Base-by-base conservation (phyloP, 2,797 vertebrate genomes). In the Cuculus canorus region DNA sequence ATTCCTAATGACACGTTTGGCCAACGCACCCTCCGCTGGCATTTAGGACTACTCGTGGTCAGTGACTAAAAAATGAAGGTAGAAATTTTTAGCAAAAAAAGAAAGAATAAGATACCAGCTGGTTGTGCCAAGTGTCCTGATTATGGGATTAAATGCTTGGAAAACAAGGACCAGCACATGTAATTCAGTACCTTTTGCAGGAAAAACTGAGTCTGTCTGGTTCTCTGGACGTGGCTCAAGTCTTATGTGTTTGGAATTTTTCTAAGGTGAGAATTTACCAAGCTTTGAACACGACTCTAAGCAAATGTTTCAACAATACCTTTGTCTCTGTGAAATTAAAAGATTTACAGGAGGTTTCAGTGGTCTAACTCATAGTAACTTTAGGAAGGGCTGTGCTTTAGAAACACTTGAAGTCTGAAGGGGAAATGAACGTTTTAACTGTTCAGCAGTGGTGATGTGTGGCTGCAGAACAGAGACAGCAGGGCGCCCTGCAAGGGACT, bases 391-490 rank as follows among this genome's bases (percentile, higher is more conserved):
- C 7, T 68, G 56, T 83, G n/a, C 37, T 83, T 79, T 56, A 43
- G 32, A 79, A 37, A 12, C 61, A 10, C 14, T 47, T 37, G 32
- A 45, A 53, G 18, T 50, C 32, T 48, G 56, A 37, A 50, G 17
- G 32, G 32, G 14, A 57, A 72, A 57, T 57, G 32, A 24, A 64
- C 65, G n/a, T 18, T 22, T 5, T 41, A 37, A 80, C 23, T 59
- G 23, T 10, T 57, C 12, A 52, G 10, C 18, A 37, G 52, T n/a
- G 27, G 32, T 0, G 0, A n/a, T 57, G 32, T 17, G 7, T 43
- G 53, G 25, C 21, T 33, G 43, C 60, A 64, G 60, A 48, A 41
- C 8, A 45, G 16, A 11, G 22, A 48, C 22, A 24, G 47, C 47
- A 48, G 47, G 47, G 47, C 47, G 48, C 47, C 22, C 47, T 48